A percentile compares a stretch with the other conserved stretches of the same genome.
phyloP scores from a whole-genome alignment of 2,113 vertebrate genomes.

The Callorhinus ursinus region DNA sequence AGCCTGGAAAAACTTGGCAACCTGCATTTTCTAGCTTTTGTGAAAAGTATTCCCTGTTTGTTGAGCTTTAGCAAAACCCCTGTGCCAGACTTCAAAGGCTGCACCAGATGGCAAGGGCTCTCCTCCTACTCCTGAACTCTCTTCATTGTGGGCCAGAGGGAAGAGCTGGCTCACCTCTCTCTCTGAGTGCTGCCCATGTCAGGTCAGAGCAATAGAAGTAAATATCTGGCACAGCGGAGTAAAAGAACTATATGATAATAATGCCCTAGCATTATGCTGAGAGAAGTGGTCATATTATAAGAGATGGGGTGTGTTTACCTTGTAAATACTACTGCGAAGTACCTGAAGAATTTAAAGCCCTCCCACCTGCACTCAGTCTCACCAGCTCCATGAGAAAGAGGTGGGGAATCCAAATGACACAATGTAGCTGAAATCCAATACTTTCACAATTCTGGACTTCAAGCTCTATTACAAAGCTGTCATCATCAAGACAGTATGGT shows the following conservation, averaged over 20 bases:
- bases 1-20: not conserved
- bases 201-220: not conserved
- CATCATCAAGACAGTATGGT: no score
- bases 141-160: accelerated
- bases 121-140: not conserved
- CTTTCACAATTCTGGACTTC: no score
- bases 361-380: not conserved
- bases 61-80: not conserved
- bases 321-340: not conserved
- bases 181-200: not conserved
- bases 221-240: not conserved
- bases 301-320: not conserved
- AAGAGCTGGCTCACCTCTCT: not conserved
- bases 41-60: not conserved
- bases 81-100: not conserved
- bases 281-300: not conserved
- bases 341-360: not conserved
- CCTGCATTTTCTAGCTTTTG: conserved; percentile 33
- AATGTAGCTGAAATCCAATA: not conserved
- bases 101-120: not conserved
- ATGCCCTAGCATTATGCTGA: not conserved
- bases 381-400: not conserved
- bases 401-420: not conserved
- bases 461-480: no score
- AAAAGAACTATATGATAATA: not conserved